Evolutionary conservation across 2,797 vertebrate species (phyloP), one percentile per base, ranked within the genome.

Genomic region (Neostethus bicornis): DNA sequence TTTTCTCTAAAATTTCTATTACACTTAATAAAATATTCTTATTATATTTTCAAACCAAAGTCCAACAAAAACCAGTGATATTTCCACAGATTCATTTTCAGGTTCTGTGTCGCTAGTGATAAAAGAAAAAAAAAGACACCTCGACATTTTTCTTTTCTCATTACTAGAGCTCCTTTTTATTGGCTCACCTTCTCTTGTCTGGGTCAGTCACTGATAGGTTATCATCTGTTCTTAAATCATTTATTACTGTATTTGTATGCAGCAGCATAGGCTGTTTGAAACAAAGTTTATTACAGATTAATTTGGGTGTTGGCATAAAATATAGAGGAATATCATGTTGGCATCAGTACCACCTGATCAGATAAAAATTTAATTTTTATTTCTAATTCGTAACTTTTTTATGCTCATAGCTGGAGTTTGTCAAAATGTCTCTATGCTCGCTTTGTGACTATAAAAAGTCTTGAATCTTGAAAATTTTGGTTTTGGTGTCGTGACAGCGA

Each of bases 151-250:
- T 38, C 3, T 37, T 21, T 17, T 44, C 12, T 38, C 2, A 28
- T 35, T 44, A 19, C 70, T 59, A 17, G 23, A 60, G 34, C 41
- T 16, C 2, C 17, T n/a, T 70, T 46, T 68, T 49, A 44, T 48
- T 67, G 0, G 0, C 60, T 77, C 57, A 51, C 46, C 64, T 66
- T 44, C 41, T 68, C 71, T 48, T 72, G 2, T 70, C 58, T 66
- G 60, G 70, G 44, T 70, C 69, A 65, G 31, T 45, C 31, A 32
- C 50, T 56, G 38, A 68, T 41, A 51, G 53, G 58, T 65, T 46
- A 56, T 81, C 63, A 73, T 70, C 66, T 56, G 31, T 19, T 67
- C 42, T 29, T 43, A 56, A 48, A 75, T 29, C 46, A 52, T 76
- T 47, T 17, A 49, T 57, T 58, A 64, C 17, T 1, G 2, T 17